A percentile compares a stretch with the other conserved stretches of the same genome.
These are phyloP conservation scores for Drosophila arawakana DNA, from an alignment of 1,140 invertebrate species.

Conservation along the genomic window DNA sequence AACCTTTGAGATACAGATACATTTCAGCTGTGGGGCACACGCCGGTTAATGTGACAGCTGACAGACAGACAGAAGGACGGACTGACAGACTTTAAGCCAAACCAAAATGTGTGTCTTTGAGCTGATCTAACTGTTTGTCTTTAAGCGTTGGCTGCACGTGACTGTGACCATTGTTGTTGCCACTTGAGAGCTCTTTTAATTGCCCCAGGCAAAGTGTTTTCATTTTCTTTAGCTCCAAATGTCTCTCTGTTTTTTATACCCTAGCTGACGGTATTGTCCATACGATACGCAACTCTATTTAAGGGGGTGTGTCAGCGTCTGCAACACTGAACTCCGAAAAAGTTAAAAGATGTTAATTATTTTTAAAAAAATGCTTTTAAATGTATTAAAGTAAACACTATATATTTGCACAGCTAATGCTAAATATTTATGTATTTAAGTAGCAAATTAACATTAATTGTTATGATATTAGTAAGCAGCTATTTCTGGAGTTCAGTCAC, in stretches of 20 bases:
- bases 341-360: too few species aligned
- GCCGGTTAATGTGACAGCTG: conserved; percentile 56
- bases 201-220: conserved; percentile 11
- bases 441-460: too few species aligned
- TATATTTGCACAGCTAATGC: too few species aligned
- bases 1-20: conserved; percentile 43
- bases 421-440: too few species aligned
- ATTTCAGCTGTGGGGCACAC: conserved; percentile 37
- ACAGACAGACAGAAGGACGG: conserved; percentile 19
- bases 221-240: conserved; percentile 5
- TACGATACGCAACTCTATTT: not conserved
- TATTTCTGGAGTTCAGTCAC: too few species aligned
- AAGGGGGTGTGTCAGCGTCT: not conserved
- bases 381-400: too few species aligned
- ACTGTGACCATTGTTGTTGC: conserved; percentile 50
- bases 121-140: not conserved
- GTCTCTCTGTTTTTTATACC: not conserved
- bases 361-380: too few species aligned
- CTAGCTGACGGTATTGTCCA: not conserved
- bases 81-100: too few species aligned
- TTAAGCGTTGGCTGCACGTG: conserved; percentile 59
- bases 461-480: too few species aligned
- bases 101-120: not conserved
- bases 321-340: too few species aligned
- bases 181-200: conserved; percentile 31